Percentiles rank a stretch among this genome's conserved stretches.
These are phyloP conservation scores for Volucella bombylans DNA, from an alignment of 2,888 invertebrate species.

Conservation along the genomic window DNA sequence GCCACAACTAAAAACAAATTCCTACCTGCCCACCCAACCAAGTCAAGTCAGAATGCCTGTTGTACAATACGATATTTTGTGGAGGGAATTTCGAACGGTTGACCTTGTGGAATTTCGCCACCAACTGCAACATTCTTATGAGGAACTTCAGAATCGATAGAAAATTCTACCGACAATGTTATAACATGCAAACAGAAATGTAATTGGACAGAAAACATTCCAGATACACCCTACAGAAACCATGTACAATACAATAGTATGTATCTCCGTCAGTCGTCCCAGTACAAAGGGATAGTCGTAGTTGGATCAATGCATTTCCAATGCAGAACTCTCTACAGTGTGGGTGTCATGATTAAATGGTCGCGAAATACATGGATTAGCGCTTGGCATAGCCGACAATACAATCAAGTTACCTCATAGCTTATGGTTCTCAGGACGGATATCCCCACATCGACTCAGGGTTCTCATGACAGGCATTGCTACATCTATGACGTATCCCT, in stretches of 20 bases:
- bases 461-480: conserved; percentile 20
- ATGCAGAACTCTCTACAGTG: conserved; percentile 19
- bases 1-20: not conserved
- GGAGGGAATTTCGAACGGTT: conserved; percentile 17
- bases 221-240: conserved; percentile 4
- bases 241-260: not conserved
- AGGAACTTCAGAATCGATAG: conserved; percentile 46
- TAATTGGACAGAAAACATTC: conserved; percentile 42
- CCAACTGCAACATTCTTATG: conserved; percentile 37
- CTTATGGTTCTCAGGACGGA: conserved; percentile 18
- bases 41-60: not conserved
- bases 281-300: conserved; percentile 31
- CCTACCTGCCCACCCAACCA: conserved; percentile 10
- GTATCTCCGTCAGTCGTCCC: conserved; percentile 12
- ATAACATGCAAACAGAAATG: conserved; percentile 34
- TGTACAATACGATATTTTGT: no score
- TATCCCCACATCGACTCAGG: not conserved
- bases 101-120: conserved; percentile 48
- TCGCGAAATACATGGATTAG: conserved; percentile 26
- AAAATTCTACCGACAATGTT: conserved; percentile 9
- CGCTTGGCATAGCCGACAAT: conserved; percentile 58
- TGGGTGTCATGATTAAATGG: conserved; percentile 32
- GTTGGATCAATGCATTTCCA: conserved; percentile 9
- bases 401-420: conserved; percentile 33
- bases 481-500: conserved; percentile 53